phyloP scores from a whole-genome alignment of 2,113 vertebrate species.

The Oostethus manadensis region DNA sequence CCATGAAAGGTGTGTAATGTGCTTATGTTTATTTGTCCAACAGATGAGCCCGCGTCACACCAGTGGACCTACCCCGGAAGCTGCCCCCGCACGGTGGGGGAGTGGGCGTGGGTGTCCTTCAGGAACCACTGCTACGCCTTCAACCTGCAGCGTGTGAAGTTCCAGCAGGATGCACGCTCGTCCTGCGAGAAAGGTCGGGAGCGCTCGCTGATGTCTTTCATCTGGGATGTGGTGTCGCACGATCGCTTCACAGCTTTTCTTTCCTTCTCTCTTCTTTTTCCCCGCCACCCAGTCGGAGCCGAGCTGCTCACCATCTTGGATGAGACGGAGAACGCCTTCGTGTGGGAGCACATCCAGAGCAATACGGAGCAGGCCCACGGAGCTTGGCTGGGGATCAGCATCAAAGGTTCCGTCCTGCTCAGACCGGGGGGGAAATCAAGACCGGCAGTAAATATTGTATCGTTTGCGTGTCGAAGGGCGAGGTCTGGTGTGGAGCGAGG shows the following conservation, averaged over 20 bases:
- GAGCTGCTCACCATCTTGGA: conserved; percentile 86
- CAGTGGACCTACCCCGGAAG: conserved; percentile 78
- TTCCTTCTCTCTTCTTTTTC: conserved; percentile 4
- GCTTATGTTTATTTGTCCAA: neutral
- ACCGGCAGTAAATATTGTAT: neutral
- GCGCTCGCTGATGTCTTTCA: conserved; percentile 10
- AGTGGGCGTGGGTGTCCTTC: conserved; percentile 89
- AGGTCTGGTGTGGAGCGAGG: conserved; percentile 86
- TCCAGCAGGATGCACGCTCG: conserved; percentile 81
- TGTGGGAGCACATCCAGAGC: conserved; percentile 92
- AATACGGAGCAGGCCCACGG: conserved; percentile 80
- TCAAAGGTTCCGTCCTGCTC: conserved; percentile 73
- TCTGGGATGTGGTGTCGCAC: too few relatives aligned
- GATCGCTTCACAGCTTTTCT: conserved; percentile 4
- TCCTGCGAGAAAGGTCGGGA: conserved; percentile 83
- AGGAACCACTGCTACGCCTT: conserved; percentile 92
- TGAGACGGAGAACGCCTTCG: conserved; percentile 88
- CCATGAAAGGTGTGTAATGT: neutral
- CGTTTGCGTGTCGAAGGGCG: conserved; percentile 66
- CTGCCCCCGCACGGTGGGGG: conserved; percentile 80
- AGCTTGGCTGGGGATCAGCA: conserved; percentile 92
- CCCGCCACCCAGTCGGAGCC: conserved; percentile 75
- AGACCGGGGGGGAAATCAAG: conserved; percentile 1
- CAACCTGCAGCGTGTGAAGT: conserved; percentile 81
- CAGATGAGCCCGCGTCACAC: conserved; percentile 59